Conservation (phyloP, 1,140 invertebrate species). For the Bemisia tabaci region DNA sequence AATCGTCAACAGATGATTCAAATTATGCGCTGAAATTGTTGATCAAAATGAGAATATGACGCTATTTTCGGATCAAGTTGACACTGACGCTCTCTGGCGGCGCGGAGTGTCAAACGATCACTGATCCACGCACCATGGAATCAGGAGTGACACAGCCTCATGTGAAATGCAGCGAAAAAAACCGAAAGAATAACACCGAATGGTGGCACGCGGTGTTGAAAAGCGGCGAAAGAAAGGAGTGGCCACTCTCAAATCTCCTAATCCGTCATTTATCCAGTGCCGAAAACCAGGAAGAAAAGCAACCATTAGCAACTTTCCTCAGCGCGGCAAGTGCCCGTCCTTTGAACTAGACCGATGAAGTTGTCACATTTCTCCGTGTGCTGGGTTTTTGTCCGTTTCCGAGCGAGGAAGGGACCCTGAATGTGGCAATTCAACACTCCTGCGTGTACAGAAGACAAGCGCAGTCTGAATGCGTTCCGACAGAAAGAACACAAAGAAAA, state of each 20-base stretch:
- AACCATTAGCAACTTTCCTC: too few species aligned
- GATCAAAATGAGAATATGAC: too few species aligned
- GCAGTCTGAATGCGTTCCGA: neutral
- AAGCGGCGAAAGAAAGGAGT: neutral
- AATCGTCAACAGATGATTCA: neutral
- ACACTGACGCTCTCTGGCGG: too few species aligned
- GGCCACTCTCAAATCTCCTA: neutral
- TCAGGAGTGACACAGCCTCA: neutral
- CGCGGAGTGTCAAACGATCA: neutral
- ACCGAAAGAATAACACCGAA: neutral
- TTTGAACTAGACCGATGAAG: too few species aligned
- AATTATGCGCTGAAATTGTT: neutral
- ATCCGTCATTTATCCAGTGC: neutral
- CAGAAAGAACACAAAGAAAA: neutral
- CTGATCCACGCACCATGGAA: neutral
- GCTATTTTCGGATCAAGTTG: too few species aligned
- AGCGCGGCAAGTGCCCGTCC: too few species aligned
- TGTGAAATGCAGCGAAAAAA: neutral
- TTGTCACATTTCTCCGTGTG: too few species aligned
- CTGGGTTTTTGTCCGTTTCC: too few species aligned
- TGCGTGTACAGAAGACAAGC: neutral
- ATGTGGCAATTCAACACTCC: too few species aligned
- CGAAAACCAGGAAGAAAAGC: neutral
- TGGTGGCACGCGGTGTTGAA: neutral
- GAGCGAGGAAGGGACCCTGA: too few species aligned